Evolutionary conservation across 2,113 vertebrate genomes (phyloP), one percentile per base, ranked within the genome.

Genomic region (Grallaria varia): DNA sequence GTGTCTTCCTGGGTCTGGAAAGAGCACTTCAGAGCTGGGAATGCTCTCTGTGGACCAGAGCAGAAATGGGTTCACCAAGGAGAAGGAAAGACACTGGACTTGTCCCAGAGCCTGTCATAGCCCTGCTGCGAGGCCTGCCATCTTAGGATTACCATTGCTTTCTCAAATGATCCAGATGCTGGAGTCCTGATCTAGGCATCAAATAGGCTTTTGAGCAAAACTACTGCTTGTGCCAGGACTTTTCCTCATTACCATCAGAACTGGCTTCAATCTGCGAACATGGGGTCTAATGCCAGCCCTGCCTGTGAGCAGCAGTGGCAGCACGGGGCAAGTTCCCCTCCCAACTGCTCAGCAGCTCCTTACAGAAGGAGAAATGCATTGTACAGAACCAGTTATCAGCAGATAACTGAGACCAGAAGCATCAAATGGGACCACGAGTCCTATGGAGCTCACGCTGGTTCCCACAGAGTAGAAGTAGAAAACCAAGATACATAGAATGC

Each of bases 251-350:
- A 6, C 14, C 6, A 8, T 52, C 66, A 79, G 58, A 90, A 60
- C 7, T 71, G 45, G 9, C 40, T 78, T 45, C 75, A 85, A 8
- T 22, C 39, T 78, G 42, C 56, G 27, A 86, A 53, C 9, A 16
- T 0, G 2, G 23, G 9, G 30, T 87, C 1, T 52, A 52, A 67
- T 10, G 9, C 25, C 73, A 92, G 3, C 22, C 40, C 47, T 42
- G 86, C 27, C 58, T 76, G 53, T 14, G 23, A 72, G 55, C 31
- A 80, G 74, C 7, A 2, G 56, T 64, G 52, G 60, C 42, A 82
- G 44, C 74, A 59, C 22, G 5, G 12, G 30, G 17, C 14, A 24
- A 0, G 0, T 27, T 7, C 10, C 5, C 17, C 28, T 58, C 27
- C 30, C 30, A 52, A 47, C 42, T 62, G 15, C 55, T 82, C 68